phyloP scores from a whole-genome alignment of 2,113 vertebrate genomes.

The Oceanodroma tethys region DNA sequence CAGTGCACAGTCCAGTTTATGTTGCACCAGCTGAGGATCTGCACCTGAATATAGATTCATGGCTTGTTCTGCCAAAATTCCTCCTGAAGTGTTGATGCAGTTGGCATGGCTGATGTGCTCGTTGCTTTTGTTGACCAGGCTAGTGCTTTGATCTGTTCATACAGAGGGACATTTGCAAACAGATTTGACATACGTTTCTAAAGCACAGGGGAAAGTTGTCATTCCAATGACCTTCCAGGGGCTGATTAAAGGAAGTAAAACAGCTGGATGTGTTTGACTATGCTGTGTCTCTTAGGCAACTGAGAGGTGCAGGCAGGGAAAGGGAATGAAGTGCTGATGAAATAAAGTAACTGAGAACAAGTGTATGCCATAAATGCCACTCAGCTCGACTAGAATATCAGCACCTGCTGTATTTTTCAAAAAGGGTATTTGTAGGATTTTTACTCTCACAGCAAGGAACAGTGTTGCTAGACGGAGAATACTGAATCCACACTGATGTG shows the following conservation, averaged over 20 bases:
- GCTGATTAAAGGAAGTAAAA: background rate
- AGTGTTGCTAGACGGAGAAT: background rate
- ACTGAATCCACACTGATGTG: background rate
- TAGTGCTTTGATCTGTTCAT: background rate
- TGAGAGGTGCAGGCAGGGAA: background rate
- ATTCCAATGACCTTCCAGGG: background rate
- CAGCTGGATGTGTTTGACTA: background rate
- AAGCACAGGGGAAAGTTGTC: background rate
- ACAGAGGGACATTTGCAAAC: background rate
- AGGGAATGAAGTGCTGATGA: background rate
- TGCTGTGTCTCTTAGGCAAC: slow-evolving; percentile 1
- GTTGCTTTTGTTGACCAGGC: background rate
- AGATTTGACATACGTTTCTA: background rate
- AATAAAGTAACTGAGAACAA: background rate
- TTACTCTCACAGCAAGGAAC: background rate
- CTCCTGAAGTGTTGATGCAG: background rate
- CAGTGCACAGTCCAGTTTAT: background rate
- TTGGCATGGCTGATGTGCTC: background rate
- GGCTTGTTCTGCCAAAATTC: background rate
- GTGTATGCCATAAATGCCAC: background rate
- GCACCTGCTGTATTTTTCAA: background rate
- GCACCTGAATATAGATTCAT: background rate
- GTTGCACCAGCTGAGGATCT: background rate
- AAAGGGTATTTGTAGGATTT: background rate
- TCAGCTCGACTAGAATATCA: background rate